Conservation (phyloP, 1,140 invertebrate species). For the Drosophila pseudoananassae region DNA sequence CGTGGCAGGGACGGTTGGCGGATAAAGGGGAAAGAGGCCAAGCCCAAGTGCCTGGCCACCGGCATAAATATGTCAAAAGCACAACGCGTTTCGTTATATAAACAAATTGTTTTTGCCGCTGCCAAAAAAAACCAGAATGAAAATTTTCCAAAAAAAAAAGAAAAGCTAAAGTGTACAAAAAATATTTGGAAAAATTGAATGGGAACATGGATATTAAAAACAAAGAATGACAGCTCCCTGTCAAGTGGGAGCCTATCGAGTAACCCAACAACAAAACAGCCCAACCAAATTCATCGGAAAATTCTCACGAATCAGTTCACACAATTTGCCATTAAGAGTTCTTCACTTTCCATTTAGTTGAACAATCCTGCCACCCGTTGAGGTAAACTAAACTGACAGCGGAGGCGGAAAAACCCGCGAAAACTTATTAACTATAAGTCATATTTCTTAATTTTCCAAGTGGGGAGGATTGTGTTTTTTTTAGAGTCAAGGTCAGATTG, state of each 20-base stretch:
- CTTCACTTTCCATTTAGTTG: slow-evolving; percentile 43
- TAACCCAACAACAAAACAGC: slow-evolving; percentile 17
- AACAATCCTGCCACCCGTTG: slow-evolving; percentile 42
- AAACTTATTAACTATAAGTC: slow-evolving; percentile 36
- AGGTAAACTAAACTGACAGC: slow-evolving; percentile 7
- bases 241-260: slow-evolving; percentile 18
- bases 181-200: slow-evolving; percentile 58
- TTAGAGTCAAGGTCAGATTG: slow-evolving; percentile 1
- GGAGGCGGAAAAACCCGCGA: background rate
- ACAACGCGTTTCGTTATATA: slow-evolving; percentile 65
- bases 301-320: slow-evolving; percentile 40
- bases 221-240: slow-evolving; percentile 2
- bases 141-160: slow-evolving; percentile 23
- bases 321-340: slow-evolving; percentile 44
- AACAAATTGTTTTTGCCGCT: slow-evolving; percentile 79
- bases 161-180: slow-evolving; percentile 33
- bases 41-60: slow-evolving; percentile 61
- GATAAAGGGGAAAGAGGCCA: slow-evolving; percentile 9
- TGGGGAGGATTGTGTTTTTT: slow-evolving; percentile 9
- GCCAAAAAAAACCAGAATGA: slow-evolving; percentile 40
- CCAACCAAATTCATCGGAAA: slow-evolving; percentile 32
- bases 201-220: slow-evolving; percentile 47
- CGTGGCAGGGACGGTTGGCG: background rate
- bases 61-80: slow-evolving; percentile 82
- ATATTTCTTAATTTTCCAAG: slow-evolving; percentile 29